phyloP scores from a whole-genome alignment of 2,113 vertebrate genomes.

The Synodontis membranacea region DNA sequence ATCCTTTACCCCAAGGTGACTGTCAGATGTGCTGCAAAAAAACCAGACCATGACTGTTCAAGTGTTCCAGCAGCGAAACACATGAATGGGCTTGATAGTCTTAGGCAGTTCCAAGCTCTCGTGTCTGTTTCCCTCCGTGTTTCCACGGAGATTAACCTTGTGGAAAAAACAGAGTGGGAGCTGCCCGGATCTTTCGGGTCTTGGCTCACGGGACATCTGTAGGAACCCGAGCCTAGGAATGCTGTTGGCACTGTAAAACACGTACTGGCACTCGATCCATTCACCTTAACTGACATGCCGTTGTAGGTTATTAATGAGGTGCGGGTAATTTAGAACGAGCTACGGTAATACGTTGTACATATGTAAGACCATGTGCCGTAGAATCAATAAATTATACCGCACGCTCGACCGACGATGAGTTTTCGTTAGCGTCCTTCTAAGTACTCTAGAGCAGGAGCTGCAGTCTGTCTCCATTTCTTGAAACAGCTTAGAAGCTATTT shows the following conservation, averaged over 20 bases:
- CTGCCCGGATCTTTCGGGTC: slow-evolving; percentile 11
- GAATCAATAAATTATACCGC: neutral
- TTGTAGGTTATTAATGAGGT: neutral
- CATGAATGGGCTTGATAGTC: slow-evolving; percentile 47
- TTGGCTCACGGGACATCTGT: slow-evolving; percentile 3
- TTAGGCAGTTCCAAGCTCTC: slow-evolving; percentile 18
- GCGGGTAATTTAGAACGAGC: neutral
- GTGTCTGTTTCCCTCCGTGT: slow-evolving; percentile 41
- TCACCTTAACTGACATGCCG: neutral
- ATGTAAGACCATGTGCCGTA: neutral
- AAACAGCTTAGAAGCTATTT: neutral
- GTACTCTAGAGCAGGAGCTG: neutral
- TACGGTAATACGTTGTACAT: neutral
- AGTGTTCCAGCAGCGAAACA: slow-evolving; percentile 30
- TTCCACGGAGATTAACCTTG: slow-evolving; percentile 45
- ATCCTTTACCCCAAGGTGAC: slow-evolving; percentile 4
- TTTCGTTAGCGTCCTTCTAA: neutral
- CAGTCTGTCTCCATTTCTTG: neutral
- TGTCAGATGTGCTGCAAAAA: neutral
- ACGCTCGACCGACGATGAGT: neutral
- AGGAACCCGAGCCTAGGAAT: slow-evolving; percentile 33
- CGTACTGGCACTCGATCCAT: slow-evolving; percentile 23
- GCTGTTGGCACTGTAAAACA: slow-evolving; percentile 11
- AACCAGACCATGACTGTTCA: neutral
- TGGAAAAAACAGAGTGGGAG: slow-evolving; percentile 46